phyloP scores from a whole-genome alignment of 2,113 vertebrate species.

The Pedetes capensis region DNA sequence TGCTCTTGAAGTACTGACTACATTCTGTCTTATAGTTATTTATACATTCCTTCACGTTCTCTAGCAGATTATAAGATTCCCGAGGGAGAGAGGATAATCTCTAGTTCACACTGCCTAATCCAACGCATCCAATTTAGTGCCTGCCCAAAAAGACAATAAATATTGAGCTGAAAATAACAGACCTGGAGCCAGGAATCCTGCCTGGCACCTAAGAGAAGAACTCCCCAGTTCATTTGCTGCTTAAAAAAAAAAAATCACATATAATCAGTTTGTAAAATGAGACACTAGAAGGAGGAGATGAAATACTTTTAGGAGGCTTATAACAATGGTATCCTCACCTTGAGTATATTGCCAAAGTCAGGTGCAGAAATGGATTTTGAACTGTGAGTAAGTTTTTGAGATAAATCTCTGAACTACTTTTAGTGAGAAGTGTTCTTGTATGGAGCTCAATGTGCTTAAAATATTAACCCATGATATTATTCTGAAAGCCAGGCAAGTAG shows the following conservation, averaged over 20 bases:
- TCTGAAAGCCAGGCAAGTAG: neutral
- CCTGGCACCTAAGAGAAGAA: too few species aligned
- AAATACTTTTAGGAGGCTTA: neutral
- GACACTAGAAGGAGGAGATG: neutral
- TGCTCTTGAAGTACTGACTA: neutral
- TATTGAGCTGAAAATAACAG: neutral
- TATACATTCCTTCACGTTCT: neutral
- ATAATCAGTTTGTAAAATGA: conserved; percentile 38
- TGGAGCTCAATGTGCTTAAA: neutral
- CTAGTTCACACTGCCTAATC: neutral
- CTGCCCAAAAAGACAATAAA: neutral
- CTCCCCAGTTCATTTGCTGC: neutral
- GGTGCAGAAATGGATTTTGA: conserved; percentile 18
- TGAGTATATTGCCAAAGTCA: neutral
- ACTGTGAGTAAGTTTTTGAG: neutral
- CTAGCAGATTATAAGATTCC: neutral
- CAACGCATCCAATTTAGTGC: neutral
- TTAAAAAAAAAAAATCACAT: neutral
- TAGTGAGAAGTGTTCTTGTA: neutral
- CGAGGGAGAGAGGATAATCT: neutral
- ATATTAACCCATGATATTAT: neutral
- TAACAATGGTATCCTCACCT: neutral
- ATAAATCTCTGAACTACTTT: neutral
- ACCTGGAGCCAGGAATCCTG: neutral
- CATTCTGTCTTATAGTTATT: neutral